These are phyloP conservation scores for Dasypus novemcinctus DNA, from an alignment of 2,113 vertebrate genomes.

Conservation along the genomic window DNA sequence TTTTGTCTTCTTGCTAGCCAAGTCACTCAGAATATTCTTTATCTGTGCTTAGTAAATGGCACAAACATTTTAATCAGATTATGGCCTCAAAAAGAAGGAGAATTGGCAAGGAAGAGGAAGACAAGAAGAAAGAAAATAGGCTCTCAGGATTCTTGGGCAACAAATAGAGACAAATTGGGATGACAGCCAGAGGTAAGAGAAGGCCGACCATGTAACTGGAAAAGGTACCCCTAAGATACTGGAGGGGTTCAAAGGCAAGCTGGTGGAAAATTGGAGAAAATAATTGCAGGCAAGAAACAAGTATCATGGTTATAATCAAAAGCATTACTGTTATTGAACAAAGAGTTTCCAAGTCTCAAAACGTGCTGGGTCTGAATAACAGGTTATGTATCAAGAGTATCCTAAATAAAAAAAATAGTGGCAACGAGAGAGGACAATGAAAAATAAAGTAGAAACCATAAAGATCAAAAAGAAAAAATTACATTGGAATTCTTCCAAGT, in stretches of 20 bases:
- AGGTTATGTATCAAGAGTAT: not conserved
- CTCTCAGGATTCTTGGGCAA: not conserved
- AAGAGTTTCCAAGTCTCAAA: not conserved
- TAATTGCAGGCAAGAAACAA: not conserved
- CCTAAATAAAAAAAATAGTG: constrained; percentile 9
- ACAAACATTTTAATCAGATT: not conserved
- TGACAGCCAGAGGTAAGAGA: not conserved
- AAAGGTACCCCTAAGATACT: not conserved
- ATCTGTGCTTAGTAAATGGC: not conserved
- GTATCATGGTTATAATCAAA: not conserved
- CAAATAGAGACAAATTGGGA: not conserved
- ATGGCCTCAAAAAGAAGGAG: not conserved
- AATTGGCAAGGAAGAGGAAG: not conserved
- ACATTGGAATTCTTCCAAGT: not conserved
- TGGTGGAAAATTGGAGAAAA: not conserved
- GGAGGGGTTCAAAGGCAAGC: not conserved
- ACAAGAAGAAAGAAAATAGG: not conserved
- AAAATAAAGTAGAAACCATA: not conserved
- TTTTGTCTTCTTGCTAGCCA: not conserved
- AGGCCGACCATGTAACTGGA: not conserved
- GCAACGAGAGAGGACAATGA: not conserved
- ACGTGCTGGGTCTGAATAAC: not conserved
- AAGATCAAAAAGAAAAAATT: not conserved
- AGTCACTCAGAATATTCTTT: not conserved
- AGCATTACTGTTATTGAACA: not conserved